phyloP scores from a whole-genome alignment of 1,140 invertebrate genomes.

The Ceratina calcarata region DNA sequence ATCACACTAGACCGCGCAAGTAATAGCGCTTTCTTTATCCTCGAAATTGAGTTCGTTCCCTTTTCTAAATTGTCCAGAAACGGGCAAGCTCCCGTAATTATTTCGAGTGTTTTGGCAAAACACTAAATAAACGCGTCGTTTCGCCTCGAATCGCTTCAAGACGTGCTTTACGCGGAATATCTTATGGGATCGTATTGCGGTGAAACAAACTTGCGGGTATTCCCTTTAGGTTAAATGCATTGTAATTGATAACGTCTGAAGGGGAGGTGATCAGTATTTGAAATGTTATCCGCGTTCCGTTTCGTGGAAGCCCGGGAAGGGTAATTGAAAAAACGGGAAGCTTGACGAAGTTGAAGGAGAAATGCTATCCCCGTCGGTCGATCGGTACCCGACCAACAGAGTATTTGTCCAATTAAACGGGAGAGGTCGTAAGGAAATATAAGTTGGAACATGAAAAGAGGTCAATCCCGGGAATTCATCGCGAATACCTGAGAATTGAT shows the following conservation, averaged over 20 bases:
- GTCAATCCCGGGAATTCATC: slow-evolving; percentile 39
- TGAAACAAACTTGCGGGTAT: slow-evolving; percentile 32
- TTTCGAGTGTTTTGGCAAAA: background rate
- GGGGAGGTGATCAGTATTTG: slow-evolving; percentile 34
- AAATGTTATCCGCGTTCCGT: slow-evolving; percentile 40
- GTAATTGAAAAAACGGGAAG: slow-evolving; percentile 41
- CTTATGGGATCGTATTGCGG: background rate
- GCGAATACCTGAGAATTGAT: slow-evolving; percentile 29
- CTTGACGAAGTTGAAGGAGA: slow-evolving; percentile 19
- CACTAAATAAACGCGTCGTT: background rate
- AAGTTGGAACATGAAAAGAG: slow-evolving; percentile 46
- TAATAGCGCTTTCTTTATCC: slow-evolving; percentile 5
- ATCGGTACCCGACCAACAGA: slow-evolving; percentile 44
- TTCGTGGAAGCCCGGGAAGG: slow-evolving; percentile 13
- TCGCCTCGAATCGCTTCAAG: background rate
- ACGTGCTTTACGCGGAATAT: background rate
- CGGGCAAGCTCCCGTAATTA: background rate
- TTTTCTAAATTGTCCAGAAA: background rate
- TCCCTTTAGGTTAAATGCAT: background rate
- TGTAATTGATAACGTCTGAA: slow-evolving; percentile 36
- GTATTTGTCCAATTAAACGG: slow-evolving; percentile 55
- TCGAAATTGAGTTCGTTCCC: background rate
- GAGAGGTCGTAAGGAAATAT: slow-evolving; percentile 45
- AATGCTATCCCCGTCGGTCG: slow-evolving; percentile 39
- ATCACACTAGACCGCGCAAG: background rate